These are phyloP conservation scores for Butorides virescens DNA, from an alignment of 2,113 vertebrate species.

Conservation along the genomic window DNA sequence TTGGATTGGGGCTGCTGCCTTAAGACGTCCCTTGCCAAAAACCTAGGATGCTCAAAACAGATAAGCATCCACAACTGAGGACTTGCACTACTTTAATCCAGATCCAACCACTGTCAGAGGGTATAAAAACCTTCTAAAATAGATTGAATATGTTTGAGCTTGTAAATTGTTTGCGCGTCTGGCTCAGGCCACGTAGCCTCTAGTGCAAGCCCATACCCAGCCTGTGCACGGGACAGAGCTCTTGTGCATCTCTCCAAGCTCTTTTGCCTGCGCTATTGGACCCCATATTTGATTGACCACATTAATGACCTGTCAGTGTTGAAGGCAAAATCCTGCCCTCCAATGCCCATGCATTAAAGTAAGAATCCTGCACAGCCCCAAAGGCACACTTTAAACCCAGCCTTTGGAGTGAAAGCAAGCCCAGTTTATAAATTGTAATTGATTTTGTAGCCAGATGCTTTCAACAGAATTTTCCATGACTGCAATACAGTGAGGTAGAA, in stretches of 20 bases:
- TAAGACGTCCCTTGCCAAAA: background rate
- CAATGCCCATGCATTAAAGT: background rate
- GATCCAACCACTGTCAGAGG: background rate
- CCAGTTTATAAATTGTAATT: constrained; percentile 18
- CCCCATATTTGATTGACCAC: background rate
- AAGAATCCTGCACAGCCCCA: background rate
- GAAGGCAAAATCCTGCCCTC: background rate
- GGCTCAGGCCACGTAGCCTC: background rate
- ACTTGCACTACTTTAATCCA: background rate
- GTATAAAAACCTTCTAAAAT: background rate
- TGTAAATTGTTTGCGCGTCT: background rate
- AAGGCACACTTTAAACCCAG: background rate
- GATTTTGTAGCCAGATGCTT: constrained; percentile 31
- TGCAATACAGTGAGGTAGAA: constrained; percentile 21
- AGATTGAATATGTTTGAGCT: background rate
- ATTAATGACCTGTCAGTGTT: background rate
- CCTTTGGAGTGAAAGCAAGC: constrained; percentile 2
- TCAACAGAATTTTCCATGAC: constrained; percentile 13
- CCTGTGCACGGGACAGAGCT: background rate
- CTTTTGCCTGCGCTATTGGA: background rate
- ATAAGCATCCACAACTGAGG: background rate
- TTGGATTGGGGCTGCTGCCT: background rate
- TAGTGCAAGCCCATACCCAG: background rate
- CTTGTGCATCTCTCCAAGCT: background rate
- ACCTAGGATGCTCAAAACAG: background rate